Evolutionary conservation across 37 sponge, comb jelly and placozoan species (phyloP).

Genomic region (Amphimedon queenslandica): DNA sequence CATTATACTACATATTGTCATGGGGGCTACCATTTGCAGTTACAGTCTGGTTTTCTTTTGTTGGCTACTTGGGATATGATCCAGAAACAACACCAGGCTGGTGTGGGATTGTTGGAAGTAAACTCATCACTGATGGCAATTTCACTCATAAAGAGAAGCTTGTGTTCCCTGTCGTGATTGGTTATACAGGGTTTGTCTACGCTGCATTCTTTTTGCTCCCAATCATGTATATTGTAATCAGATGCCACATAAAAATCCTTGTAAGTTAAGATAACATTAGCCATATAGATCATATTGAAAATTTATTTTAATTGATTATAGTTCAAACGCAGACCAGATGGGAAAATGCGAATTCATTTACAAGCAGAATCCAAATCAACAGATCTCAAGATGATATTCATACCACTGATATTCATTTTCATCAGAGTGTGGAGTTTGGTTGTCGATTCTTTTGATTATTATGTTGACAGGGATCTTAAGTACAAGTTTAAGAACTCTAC

Average conservation of each 20-base stretch:
- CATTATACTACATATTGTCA: conserved; percentile 13
- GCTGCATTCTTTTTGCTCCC: conserved; percentile 35
- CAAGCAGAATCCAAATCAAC: not conserved
- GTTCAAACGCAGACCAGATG: not conserved
- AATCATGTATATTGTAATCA: conserved; percentile 24
- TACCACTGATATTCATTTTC: conserved; percentile 61
- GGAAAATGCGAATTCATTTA: not conserved
- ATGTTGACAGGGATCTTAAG: not conserved
- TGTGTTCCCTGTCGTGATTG: conserved; percentile 15
- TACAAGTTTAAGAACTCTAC: not conserved
- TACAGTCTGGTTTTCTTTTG: not conserved
- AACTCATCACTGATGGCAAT: not conserved
- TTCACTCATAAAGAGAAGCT: not conserved
- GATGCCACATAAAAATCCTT: conserved; percentile 28
- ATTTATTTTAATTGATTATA: not conserved
- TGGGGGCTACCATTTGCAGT: conserved; percentile 34
- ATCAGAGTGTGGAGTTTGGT: conserved; percentile 47
- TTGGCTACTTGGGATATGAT: conserved; percentile 18
- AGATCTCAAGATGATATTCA: conserved; percentile 53
- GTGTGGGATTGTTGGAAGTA: conserved; percentile 1
- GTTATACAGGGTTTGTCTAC: conserved; percentile 53
- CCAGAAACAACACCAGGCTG: conserved; percentile 11
- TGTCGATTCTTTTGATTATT: conserved; percentile 11
- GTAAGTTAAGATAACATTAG: not conserved
- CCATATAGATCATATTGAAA: not conserved